Base-by-base conservation (phyloP, 2,797 vertebrate species). In the Melopsittacus undulatus region DNA sequence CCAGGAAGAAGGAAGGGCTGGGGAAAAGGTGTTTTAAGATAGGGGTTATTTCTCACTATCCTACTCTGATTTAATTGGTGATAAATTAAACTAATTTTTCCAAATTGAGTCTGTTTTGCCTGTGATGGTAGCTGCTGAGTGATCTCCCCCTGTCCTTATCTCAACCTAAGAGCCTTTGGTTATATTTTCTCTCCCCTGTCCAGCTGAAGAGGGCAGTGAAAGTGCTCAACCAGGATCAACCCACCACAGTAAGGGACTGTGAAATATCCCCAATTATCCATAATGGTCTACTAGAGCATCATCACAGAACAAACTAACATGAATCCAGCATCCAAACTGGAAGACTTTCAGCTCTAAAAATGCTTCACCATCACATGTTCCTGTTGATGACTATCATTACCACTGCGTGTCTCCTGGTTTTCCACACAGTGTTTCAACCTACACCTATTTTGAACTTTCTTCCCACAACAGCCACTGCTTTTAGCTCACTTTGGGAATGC, bases 401-500 rank as follows among this genome's bases (percentile, higher is more conserved):
- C 90, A 74, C 70, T 1, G 4, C 1, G 9, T 85, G 90, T 88
- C 91, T 96, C 90, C 87, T 77, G 59, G 74, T 86, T 63, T 95
- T 93, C 86, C 52, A 38, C 48, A 42, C 43, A 68, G 72, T 80
- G 77, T 91, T 91, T 82, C 77, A 87, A 56, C 87, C 83, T 84
- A 73, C 83, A 46, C 45, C 34, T 92, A 75, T 94, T 89, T 84
- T 63, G 75, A 94, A 91, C 89, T 80, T 86, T 62, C 94, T 94
- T 96, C 94, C 96, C 91, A 92, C 69, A 89, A 48, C 62, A 88
- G 49, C 51, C 42, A 18, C 87, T 84, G 79, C 78, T 96, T 96
- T 96, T 93, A 94, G 89, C 89, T 96, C 92, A 66, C 87, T 94
- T 87, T 52, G 89, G 81, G 76, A 88, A 74, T 90, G 90, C 66